Conservation (phyloP, 2,113 vertebrate genomes). For the Gracilinanus agilis region DNA sequence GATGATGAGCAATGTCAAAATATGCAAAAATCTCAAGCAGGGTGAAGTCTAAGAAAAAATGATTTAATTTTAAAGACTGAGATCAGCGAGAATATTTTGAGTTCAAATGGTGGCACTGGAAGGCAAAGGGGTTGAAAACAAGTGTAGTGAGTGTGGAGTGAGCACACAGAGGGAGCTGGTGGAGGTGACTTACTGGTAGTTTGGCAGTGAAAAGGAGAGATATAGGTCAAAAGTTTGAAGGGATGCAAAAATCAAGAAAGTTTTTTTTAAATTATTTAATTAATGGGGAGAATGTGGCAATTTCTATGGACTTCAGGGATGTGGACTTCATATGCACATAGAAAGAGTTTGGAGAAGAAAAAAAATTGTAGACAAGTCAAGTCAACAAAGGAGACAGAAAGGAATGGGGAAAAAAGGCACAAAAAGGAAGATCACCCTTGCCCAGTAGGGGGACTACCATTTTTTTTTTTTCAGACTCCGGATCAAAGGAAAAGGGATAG, state of each 20-base stretch:
- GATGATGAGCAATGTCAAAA: not conserved
- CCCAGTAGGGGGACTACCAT: no score
- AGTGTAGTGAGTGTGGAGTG: not conserved
- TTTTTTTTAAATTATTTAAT: no score
- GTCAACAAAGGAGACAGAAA: not conserved
- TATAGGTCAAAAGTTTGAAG: not conserved
- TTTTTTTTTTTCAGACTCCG: no score
- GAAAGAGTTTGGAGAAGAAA: not conserved
- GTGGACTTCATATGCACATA: no score
- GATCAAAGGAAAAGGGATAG: no score
- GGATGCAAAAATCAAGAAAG: not conserved
- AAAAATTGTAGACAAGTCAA: no score
- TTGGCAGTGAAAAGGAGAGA: not conserved
- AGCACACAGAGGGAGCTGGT: not conserved
- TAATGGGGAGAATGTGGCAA: not conserved
- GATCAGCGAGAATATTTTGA: not conserved
- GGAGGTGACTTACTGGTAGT: not conserved
- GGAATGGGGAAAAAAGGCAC: not conserved
- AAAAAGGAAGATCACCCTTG: not conserved
- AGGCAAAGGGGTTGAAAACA: not conserved
- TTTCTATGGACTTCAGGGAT: not conserved
- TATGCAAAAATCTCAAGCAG: not conserved
- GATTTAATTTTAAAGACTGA: not conserved
- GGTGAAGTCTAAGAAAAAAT: not conserved
- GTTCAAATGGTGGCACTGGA: not conserved